Evolutionary conservation across 2,797 vertebrate genomes (phyloP).

Genomic region (Malacoctenus gilli): DNA sequence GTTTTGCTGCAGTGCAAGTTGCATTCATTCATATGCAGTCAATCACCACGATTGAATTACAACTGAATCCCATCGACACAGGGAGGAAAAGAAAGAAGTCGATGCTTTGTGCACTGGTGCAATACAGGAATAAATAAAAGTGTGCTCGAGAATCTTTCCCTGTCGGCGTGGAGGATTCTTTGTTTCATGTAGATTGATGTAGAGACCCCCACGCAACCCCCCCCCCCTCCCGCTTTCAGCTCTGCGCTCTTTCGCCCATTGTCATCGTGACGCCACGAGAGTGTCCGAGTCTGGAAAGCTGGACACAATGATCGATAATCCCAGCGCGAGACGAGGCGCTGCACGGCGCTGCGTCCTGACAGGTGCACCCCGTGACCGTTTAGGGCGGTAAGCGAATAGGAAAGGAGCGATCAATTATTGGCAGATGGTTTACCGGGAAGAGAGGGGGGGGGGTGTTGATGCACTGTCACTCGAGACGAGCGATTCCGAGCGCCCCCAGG

Average conservation of each 20-base stretch:
- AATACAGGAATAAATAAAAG: constrained; percentile 29
- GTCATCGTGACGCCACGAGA: constrained; percentile 32
- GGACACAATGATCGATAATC: constrained; percentile 69
- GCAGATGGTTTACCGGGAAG: constrained; percentile 42
- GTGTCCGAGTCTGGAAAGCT: constrained; percentile 49
- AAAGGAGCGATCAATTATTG: constrained; percentile 55
- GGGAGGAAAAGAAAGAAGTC: constrained; percentile 36
- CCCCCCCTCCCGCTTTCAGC: constrained; percentile 37
- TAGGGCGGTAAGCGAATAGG: constrained; percentile 41
- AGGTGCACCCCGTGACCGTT: constrained; percentile 61
- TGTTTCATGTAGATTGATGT: constrained; percentile 45
- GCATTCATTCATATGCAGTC: constrained; percentile 67
- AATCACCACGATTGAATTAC: constrained; percentile 60
- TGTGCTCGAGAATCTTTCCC: constrained; percentile 19
- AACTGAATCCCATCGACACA: constrained; percentile 40
- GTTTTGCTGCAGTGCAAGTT: constrained; percentile 46
- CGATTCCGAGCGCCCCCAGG: no score
- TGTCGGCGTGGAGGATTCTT: constrained; percentile 27
- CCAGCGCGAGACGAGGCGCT: constrained; percentile 39
- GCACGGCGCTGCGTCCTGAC: constrained; percentile 50
- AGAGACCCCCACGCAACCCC: constrained; percentile 12
- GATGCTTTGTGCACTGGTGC: constrained; percentile 40
- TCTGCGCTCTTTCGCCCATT: constrained; percentile 22
- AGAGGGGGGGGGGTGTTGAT: constrained; percentile 32
- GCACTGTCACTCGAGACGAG: constrained; percentile 29